Conservation (phyloP, 2,888 invertebrate genomes). For the Meandrusa payeni region DNA sequence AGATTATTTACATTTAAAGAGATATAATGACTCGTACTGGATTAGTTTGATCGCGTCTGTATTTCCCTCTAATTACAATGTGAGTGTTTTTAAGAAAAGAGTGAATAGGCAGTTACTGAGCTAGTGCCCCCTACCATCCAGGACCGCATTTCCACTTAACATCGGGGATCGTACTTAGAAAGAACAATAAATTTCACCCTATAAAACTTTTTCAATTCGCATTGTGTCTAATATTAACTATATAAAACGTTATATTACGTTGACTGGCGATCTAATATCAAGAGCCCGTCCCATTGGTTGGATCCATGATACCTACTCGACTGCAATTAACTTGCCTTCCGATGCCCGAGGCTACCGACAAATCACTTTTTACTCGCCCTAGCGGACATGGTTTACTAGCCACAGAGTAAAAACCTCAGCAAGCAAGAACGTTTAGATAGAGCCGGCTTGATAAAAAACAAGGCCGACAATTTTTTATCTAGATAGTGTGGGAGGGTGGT, state of each 20-base stretch:
- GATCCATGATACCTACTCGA: slow-evolving; percentile 62
- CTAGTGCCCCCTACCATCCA: no score
- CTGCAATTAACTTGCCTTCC: slow-evolving; percentile 68
- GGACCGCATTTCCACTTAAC: no score
- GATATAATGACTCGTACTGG: no score
- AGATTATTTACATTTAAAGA: no score
- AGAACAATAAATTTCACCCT: no score
- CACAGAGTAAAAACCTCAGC: slow-evolving; percentile 19
- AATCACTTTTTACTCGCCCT: slow-evolving; percentile 61
- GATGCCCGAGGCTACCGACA: slow-evolving; percentile 60
- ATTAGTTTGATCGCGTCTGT: no score
- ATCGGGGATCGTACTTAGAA: no score
- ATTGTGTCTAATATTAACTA: slow-evolving; percentile 3
- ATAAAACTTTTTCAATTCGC: no score
- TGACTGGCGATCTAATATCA: slow-evolving; percentile 47
- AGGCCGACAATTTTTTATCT: slow-evolving; percentile 26
- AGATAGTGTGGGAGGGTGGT: slow-evolving; percentile 35
- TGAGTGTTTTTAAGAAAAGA: no score
- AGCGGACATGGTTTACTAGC: slow-evolving; percentile 12
- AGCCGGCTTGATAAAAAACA: slow-evolving; percentile 3
- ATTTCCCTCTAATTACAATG: no score
- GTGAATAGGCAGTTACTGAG: no score
- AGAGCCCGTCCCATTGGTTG: slow-evolving; percentile 64
- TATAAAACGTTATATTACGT: slow-evolving; percentile 3
- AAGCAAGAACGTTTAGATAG: background rate